These are phyloP conservation scores for Elmis aenea DNA, from an alignment of 2,888 invertebrate genomes.

Conservation along the genomic window DNA sequence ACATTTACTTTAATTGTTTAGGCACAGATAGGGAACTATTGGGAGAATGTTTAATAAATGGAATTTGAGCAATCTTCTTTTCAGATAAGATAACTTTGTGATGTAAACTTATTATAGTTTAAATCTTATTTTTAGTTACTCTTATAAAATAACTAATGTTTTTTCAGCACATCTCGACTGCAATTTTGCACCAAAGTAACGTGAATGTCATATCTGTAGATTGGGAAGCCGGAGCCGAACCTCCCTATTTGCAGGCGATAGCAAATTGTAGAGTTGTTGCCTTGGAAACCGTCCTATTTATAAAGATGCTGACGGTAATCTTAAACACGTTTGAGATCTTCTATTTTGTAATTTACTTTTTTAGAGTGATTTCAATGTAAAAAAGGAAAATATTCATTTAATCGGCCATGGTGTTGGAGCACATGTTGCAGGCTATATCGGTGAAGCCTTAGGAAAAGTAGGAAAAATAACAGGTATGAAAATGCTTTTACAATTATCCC, in stretches of 20 bases:
- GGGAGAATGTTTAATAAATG: too few relatives aligned
- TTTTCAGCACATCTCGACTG: conserved; percentile 32
- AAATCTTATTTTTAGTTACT: too few relatives aligned
- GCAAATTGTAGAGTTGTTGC: conserved; percentile 56
- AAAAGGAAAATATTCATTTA: conserved; percentile 42
- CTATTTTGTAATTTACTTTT: conserved; percentile 6
- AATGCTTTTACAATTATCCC: too few relatives aligned
- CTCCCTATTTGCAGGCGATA: conserved; percentile 53
- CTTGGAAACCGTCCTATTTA: conserved; percentile 46
- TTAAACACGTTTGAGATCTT: too few relatives aligned
- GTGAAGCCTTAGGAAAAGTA: conserved; percentile 36
- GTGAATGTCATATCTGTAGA: conserved; percentile 50
- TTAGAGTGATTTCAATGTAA: conserved; percentile 20
- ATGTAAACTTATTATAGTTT: too few relatives aligned
- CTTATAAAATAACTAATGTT: too few relatives aligned
- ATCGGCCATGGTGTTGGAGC: conserved; percentile 52
- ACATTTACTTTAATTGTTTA: too few relatives aligned
- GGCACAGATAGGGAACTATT: too few relatives aligned
- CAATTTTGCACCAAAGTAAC: conserved; percentile 21
- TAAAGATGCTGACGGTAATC: conserved; percentile 43
- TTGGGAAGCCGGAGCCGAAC: conserved; percentile 51
- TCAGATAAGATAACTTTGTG: too few relatives aligned
- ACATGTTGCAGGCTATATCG: conserved; percentile 52
- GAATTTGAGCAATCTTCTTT: too few relatives aligned
- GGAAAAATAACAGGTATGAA: conserved; percentile 43